A percentile compares a stretch with the other conserved stretches of the same genome.
Conservation (phyloP, 2,888 invertebrate genomes). For the Timandra comae region DNA sequence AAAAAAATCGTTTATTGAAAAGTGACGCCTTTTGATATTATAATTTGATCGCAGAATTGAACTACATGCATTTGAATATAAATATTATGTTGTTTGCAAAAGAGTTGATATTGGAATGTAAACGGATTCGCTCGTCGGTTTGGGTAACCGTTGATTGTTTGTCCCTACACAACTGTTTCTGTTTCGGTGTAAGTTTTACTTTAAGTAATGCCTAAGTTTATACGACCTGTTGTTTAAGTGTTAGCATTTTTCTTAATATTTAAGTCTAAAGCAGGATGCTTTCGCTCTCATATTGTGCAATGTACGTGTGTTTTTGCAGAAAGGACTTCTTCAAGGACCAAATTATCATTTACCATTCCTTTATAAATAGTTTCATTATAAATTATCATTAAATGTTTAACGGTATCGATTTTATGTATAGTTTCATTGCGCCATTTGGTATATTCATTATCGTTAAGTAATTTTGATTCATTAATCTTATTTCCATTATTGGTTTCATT, state of each 20-base stretch:
- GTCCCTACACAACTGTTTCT: slow-evolving; percentile 35
- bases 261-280: slow-evolving; percentile 61
- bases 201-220: slow-evolving; percentile 73
- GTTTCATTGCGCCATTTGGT: slow-evolving; percentile 1
- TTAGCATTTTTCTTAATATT: slow-evolving; percentile 64
- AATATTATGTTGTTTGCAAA: not conserved
- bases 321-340: not conserved
- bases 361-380: not conserved
- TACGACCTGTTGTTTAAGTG: slow-evolving; percentile 65
- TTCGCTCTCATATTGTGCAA: slow-evolving; percentile 33
- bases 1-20: slow-evolving; percentile 1
- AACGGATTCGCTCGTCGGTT: not conserved
- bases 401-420: not conserved
- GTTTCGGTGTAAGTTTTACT: slow-evolving; percentile 59
- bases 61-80: too few relatives aligned
- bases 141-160: slow-evolving; percentile 22
- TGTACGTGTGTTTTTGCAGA: slow-evolving; percentile 3
- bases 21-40: too few relatives aligned
- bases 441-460: slow-evolving; percentile 3
- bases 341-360: not conserved
- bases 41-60: too few relatives aligned
- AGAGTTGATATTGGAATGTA: not conserved
- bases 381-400: not conserved
- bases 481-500: slow-evolving; percentile 1
- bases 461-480: slow-evolving; percentile 1